A percentile compares a stretch with the other conserved stretches of the same genome.
Evolutionary conservation across 2,113 vertebrate genomes (phyloP).

Genomic region (Ardeotis arabs): DNA sequence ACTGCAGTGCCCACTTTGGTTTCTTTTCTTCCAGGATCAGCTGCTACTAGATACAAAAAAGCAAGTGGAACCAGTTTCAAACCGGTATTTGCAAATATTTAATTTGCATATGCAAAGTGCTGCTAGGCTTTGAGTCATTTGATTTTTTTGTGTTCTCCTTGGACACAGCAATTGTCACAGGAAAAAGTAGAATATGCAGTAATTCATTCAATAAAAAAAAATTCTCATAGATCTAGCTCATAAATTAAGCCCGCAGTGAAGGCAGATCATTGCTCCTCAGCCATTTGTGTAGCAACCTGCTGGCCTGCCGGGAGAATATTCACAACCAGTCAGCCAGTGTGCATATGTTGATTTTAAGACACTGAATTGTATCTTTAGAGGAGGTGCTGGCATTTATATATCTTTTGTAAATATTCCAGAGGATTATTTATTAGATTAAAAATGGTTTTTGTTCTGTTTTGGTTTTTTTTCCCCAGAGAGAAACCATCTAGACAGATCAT

Average conservation of each 20-base stretch:
- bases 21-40: constrained; percentile 12
- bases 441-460: background rate
- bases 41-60: background rate
- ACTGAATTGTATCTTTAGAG: background rate
- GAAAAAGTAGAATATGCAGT: background rate
- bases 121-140: background rate
- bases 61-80: background rate
- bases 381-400: background rate
- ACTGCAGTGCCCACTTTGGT: background rate
- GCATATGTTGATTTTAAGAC: background rate
- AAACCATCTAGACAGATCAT: background rate
- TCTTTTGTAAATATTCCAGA: background rate
- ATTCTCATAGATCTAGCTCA: background rate
- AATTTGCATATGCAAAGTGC: background rate
- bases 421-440: constrained; percentile 6
- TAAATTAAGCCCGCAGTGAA: background rate
- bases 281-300: background rate
- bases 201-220: background rate
- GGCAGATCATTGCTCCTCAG: background rate
- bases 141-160: background rate
- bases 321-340: background rate
- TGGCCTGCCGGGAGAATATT: background rate
- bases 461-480: background rate
- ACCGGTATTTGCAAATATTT: background rate
- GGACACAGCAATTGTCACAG: background rate